Conservation (phyloP, 2,888 invertebrate species). For the Eugnorisma glareosa region DNA sequence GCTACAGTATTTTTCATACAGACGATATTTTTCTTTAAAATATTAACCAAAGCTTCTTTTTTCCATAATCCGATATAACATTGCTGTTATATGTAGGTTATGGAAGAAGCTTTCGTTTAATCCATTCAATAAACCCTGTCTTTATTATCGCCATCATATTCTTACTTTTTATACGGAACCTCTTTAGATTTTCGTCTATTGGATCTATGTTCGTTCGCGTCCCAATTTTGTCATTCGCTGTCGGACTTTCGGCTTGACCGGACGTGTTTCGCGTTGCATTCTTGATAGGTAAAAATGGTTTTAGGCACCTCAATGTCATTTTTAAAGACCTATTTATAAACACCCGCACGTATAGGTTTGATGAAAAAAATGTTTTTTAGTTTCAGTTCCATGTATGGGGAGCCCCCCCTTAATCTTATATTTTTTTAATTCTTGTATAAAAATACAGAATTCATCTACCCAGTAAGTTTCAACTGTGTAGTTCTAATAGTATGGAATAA, state of each 20-base stretch:
- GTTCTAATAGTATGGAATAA: no score
- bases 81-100: no score
- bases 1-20: slow-evolving; percentile 40
- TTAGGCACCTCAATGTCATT: no score
- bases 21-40: slow-evolving; percentile 67
- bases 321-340: no score
- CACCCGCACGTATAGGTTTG: no score
- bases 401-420: no score
- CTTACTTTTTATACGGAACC: slow-evolving; percentile 67
- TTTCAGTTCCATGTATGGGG: no score
- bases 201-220: background rate
- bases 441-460: no score
- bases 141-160: slow-evolving; percentile 66
- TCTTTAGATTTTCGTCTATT: slow-evolving; percentile 62
- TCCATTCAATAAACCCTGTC: slow-evolving; percentile 74
- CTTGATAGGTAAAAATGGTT: slow-evolving; percentile 42
- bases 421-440: no score
- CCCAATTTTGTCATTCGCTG: slow-evolving; percentile 28
- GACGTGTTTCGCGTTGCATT: slow-evolving; percentile 32
- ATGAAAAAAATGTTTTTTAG: no score
- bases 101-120: no score
- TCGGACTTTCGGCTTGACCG: background rate
- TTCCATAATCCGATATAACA: slow-evolving; percentile 81
- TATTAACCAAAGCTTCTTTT: slow-evolving; percentile 68
- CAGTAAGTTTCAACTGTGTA: no score